Evolutionary conservation across 2,888 invertebrate genomes (phyloP).

Genomic region (Tortrix viridana): DNA sequence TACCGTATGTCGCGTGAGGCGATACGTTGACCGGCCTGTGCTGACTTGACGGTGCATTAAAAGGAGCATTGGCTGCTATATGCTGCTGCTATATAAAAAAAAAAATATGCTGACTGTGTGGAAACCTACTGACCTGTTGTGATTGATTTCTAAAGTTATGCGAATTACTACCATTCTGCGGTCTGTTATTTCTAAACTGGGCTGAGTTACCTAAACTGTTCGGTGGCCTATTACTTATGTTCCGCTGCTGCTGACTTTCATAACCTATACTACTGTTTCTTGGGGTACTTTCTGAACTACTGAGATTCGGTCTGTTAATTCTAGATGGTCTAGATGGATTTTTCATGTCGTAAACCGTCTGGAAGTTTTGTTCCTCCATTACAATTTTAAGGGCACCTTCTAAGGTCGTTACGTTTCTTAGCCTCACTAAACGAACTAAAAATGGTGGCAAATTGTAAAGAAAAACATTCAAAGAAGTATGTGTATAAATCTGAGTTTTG

Average conservation of each 20-base stretch:
- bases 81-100: too few species aligned
- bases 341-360: conserved; percentile 14
- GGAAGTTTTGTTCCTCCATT: conserved; percentile 37
- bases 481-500: conserved; percentile 30
- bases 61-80: background rate
- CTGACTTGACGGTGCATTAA: background rate
- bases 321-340: background rate
- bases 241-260: background rate
- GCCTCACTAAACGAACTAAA: conserved; percentile 35
- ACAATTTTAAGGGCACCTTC: conserved; percentile 38
- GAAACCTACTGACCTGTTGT: background rate
- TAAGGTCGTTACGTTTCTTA: conserved; percentile 23
- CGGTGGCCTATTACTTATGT: background rate
- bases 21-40: background rate
- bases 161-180: background rate
- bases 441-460: conserved; percentile 38
- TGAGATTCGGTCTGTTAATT: background rate
- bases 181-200: background rate
- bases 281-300: background rate
- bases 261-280: background rate
- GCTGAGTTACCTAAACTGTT: background rate
- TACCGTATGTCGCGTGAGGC: background rate
- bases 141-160: background rate
- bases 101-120: background rate
- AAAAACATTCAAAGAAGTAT: conserved; percentile 37